phyloP scores from a whole-genome alignment of 2,888 invertebrate species.

The Microplitis manilae region DNA sequence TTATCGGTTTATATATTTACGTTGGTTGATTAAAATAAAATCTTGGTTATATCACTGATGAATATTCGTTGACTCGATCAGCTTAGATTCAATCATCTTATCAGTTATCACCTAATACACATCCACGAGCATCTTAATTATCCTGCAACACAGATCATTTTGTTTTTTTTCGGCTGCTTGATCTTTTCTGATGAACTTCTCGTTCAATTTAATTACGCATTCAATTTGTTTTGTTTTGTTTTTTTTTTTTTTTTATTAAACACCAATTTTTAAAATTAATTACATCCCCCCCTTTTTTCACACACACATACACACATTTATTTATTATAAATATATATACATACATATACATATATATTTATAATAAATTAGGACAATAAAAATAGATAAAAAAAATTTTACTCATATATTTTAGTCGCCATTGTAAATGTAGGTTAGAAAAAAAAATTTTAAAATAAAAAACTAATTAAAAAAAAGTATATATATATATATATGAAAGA shows the following conservation, averaged over 20 bases:
- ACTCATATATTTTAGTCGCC: no score
- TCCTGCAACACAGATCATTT: slow-evolving; percentile 68
- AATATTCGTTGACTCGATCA: not conserved
- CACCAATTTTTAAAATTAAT: not conserved
- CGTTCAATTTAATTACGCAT: slow-evolving; percentile 6
- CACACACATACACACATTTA: not conserved
- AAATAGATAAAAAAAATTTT: no score
- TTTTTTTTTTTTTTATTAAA: not conserved
- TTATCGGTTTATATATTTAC: not conserved
- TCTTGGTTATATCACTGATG: not conserved
- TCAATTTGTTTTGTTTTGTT: slow-evolving; percentile 34
- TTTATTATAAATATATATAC: not conserved
- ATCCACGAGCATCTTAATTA: slow-evolving; percentile 57
- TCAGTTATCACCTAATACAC: slow-evolving; percentile 60
- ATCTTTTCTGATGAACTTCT: not conserved
- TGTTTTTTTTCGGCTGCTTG: slow-evolving; percentile 37
- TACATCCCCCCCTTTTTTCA: not conserved
- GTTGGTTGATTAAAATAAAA: not conserved
- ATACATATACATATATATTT: no score
- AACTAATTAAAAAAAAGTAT: not conserved
- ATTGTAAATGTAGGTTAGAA: no score
- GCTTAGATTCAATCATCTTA: no score
- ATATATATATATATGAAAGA: not conserved
- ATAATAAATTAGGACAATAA: no score
- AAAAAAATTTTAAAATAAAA: not conserved